phyloP scores from a whole-genome alignment of 2,888 invertebrate genomes.

The Pristionchus exspectatus region DNA sequence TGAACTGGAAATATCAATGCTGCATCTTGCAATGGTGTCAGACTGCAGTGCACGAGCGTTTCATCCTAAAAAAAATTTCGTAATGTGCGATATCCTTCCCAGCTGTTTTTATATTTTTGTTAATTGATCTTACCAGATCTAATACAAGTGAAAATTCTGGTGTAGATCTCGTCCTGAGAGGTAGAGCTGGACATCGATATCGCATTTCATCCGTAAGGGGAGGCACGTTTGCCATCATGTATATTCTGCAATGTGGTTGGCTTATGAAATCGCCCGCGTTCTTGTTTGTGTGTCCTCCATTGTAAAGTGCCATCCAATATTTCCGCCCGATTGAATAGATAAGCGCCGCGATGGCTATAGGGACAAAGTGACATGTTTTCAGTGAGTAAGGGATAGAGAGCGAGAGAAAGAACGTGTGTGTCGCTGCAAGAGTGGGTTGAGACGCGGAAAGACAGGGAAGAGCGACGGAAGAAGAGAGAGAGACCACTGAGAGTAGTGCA shows the following conservation, averaged over 20 bases:
- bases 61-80: constrained; percentile 84
- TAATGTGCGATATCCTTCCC: neutral
- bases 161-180: constrained; percentile 92
- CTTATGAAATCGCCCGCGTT: neutral
- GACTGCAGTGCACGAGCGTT: constrained; percentile 94
- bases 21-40: constrained; percentile 92
- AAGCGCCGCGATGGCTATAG: constrained; percentile 5
- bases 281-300: neutral
- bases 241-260: constrained; percentile 81
- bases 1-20: constrained; percentile 93
- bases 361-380: constrained; percentile 15
- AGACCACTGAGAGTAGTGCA: constrained; percentile 11
- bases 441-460: constrained; percentile 27
- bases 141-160: constrained; percentile 88
- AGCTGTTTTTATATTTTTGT: neutral
- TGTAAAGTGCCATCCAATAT: constrained; percentile 22
- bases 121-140: constrained; percentile 86
- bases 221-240: constrained; percentile 93
- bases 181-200: constrained; percentile 84
- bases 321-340: constrained; percentile 39
- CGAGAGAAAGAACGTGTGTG: constrained; percentile 5
- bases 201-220: constrained; percentile 88
- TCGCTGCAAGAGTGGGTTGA: constrained; percentile 29
- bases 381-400: neutral
- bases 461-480: constrained; percentile 28